A percentile compares a stretch with the other conserved stretches of the same genome.
Evolutionary conservation across 1,140 invertebrate genomes (phyloP).

Genomic region (Muscidifurax raptorellus): DNA sequence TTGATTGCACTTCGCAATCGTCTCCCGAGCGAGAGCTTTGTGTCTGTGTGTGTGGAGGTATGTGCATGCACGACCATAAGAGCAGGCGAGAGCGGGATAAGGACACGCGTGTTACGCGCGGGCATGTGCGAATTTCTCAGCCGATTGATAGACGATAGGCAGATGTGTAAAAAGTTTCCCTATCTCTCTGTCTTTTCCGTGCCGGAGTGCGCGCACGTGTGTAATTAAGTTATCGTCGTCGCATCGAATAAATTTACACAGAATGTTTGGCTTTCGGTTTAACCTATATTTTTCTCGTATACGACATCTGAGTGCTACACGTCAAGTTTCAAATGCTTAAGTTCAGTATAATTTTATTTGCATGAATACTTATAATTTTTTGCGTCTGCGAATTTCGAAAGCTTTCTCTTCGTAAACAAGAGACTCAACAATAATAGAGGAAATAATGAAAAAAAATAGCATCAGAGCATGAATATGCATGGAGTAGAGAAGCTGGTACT

Average conservation of each 20-base stretch:
- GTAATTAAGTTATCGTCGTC: slow-evolving; percentile 45
- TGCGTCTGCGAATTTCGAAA: neutral
- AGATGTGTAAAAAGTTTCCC: neutral
- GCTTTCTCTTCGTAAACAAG: neutral
- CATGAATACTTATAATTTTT: neutral
- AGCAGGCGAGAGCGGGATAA: neutral
- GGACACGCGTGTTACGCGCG: neutral
- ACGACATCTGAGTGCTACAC: neutral
- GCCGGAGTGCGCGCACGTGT: neutral
- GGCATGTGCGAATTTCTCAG: neutral
- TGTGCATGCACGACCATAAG: neutral
- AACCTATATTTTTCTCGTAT: slow-evolving; percentile 41
- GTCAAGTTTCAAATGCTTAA: neutral
- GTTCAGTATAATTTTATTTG: neutral
- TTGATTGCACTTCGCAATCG: slow-evolving; percentile 14
- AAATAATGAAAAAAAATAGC: slow-evolving; percentile 11
- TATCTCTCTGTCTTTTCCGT: neutral
- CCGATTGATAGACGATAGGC: neutral
- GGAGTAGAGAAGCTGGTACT: neutral
- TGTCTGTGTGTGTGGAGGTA: slow-evolving; percentile 13
- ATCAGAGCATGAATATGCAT: slow-evolving; percentile 13
- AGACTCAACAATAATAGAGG: neutral
- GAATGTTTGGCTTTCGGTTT: slow-evolving; percentile 16
- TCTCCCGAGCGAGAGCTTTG: neutral
- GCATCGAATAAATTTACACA: slow-evolving; percentile 43